phyloP scores from a whole-genome alignment of 2,888 invertebrate species.

The Laothoe populi region DNA sequence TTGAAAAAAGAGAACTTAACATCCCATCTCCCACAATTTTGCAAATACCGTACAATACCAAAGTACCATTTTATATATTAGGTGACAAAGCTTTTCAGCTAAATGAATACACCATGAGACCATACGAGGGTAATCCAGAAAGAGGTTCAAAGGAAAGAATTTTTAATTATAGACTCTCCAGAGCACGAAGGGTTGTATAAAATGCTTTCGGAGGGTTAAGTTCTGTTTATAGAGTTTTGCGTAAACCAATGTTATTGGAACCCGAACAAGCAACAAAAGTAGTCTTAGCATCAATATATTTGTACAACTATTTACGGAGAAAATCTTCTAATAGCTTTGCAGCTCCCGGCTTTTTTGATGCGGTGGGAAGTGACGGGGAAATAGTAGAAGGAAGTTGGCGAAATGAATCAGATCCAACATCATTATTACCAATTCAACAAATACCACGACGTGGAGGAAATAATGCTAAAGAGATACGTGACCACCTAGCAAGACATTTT shows the following conservation, averaged over 20 bases:
- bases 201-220: slow-evolving; percentile 33
- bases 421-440: too few species aligned
- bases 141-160: slow-evolving; percentile 29
- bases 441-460: too few species aligned
- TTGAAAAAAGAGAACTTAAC: neutral
- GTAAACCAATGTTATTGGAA: slow-evolving; percentile 35
- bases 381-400: too few species aligned
- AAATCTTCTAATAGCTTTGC: too few species aligned
- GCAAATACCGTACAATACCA: neutral
- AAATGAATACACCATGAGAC: slow-evolving; percentile 32
- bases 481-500: too few species aligned
- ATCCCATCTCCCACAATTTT: neutral
- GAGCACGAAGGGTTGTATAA: slow-evolving; percentile 35
- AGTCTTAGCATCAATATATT: slow-evolving; percentile 18
- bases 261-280: slow-evolving; percentile 31
- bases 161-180: slow-evolving; percentile 35
- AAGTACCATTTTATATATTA: slow-evolving; percentile 32
- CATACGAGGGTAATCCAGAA: slow-evolving; percentile 27
- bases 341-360: too few species aligned
- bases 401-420: too few species aligned
- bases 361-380: too few species aligned
- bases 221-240: slow-evolving; percentile 33
- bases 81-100: slow-evolving; percentile 35
- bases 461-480: too few species aligned
- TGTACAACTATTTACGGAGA: neutral